A percentile compares a stretch with the other conserved stretches of the same genome.
Conservation (phyloP, 64 coral and sea anemone genomes). For the Porites australiensis region DNA sequence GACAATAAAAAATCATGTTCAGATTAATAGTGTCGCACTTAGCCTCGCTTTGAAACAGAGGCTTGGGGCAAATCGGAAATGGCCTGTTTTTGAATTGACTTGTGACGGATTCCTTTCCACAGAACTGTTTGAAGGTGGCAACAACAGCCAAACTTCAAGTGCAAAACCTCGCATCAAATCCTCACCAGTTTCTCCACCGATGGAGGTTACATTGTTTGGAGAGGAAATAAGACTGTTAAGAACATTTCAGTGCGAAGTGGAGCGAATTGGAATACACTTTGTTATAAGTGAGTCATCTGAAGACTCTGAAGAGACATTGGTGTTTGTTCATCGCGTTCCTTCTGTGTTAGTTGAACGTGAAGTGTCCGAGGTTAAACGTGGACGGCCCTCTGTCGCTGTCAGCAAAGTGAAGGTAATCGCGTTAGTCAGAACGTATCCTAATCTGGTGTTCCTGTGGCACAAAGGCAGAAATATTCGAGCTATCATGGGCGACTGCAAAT, state of each 20-base stretch:
- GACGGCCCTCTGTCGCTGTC: conserved; percentile 77
- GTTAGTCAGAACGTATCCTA: no score
- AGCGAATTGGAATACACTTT: conserved; percentile 78
- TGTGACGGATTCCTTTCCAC: neutral
- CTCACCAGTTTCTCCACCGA: conserved; percentile 60
- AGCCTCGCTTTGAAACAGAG: no score
- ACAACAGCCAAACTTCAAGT: neutral
- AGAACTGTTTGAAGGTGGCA: conserved; percentile 72
- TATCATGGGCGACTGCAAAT: no score
- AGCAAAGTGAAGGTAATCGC: conserved; percentile 80
- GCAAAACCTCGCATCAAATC: conserved; percentile 64
- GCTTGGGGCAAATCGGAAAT: no score
- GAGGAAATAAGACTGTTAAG: conserved; percentile 74
- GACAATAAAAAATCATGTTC: no score
- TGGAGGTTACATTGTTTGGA: conserved; percentile 61
- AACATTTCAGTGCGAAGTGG: conserved; percentile 71
- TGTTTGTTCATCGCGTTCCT: conserved; percentile 64
- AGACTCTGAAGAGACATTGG: neutral
- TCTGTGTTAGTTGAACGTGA: conserved; percentile 90
- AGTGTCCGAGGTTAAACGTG: conserved; percentile 74
- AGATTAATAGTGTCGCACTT: no score
- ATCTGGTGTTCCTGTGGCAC: no score
- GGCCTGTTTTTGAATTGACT: no score
- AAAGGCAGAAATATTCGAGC: no score
- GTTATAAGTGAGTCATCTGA: conserved; percentile 13